phyloP scores from a whole-genome alignment of 2,113 vertebrate genomes.

The Dermatemys mawii region DNA sequence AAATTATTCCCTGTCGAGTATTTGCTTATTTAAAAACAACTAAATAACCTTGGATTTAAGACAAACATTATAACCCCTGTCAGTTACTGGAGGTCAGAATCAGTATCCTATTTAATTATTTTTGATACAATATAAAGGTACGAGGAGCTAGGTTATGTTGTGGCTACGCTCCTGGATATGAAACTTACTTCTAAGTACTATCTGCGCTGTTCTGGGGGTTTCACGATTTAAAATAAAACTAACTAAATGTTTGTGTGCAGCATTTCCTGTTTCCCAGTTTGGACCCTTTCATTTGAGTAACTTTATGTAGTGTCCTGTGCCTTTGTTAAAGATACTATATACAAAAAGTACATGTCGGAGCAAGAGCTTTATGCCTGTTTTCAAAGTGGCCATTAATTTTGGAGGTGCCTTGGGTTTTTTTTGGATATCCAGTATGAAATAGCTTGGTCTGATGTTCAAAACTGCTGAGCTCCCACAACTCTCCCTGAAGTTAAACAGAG shows the following conservation, averaged over 20 bases:
- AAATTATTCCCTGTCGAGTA: neutral
- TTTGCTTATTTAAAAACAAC: neutral
- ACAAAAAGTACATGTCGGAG: neutral
- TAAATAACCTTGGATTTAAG: neutral
- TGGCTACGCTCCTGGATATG: neutral
- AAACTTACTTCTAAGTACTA: neutral
- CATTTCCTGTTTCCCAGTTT: neutral
- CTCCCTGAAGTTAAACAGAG: neutral
- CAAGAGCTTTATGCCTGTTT: neutral
- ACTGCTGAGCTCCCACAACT: neutral
- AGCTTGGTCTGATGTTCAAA: neutral
- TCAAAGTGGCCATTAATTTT: neutral
- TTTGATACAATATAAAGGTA: neutral
- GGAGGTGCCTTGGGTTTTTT: neutral
- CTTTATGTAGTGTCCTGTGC: neutral
- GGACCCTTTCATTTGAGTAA: neutral
- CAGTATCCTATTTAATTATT: neutral
- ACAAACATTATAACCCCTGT: neutral
- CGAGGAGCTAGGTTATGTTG: neutral
- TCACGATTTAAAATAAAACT: neutral
- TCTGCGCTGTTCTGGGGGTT: neutral
- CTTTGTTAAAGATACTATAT: neutral
- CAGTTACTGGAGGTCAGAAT: neutral
- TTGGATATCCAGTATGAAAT: neutral
- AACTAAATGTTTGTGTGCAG: neutral